Conservation (phyloP, 2,113 vertebrate species). For the Podarcis raffonei region DNA sequence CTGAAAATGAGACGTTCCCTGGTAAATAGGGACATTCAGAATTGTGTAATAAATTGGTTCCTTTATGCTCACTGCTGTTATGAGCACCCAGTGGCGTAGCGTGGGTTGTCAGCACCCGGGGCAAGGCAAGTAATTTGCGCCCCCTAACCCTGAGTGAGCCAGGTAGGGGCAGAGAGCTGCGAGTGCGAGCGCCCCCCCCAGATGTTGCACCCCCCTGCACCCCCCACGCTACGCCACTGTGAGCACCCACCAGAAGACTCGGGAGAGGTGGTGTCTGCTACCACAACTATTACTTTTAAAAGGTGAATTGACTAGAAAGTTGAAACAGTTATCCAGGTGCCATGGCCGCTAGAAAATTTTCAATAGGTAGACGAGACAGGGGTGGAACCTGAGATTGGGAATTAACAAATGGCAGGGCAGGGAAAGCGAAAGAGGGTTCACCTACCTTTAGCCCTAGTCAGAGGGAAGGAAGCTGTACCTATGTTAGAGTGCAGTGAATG, state of each 20-base stretch:
- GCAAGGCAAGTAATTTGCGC: no score
- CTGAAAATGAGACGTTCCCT: not conserved
- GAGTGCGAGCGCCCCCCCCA: no score
- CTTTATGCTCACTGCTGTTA: not conserved
- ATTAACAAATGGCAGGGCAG: not conserved
- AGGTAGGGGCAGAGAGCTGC: no score
- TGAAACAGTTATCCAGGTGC: not conserved
- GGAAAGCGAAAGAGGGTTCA: no score
- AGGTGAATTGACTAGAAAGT: not conserved
- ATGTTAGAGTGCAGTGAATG: not conserved
- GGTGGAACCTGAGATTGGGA: not conserved
- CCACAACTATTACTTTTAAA: not conserved
- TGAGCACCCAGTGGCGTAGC: not conserved
- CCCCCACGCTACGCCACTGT: no score
- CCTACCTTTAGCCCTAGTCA: not conserved
- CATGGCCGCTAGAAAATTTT: not conserved
- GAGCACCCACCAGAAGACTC: not conserved
- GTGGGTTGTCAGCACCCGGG: no score
- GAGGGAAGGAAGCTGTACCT: not conserved
- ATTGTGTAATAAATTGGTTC: not conserved
- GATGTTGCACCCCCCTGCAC: no score
- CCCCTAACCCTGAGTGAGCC: no score
- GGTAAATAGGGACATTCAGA: not conserved
- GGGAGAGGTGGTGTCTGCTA: not conserved
- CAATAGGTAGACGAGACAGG: not conserved